phyloP scores from a whole-genome alignment of 2,113 vertebrate species.

The Muntiacus muntjak region DNA sequence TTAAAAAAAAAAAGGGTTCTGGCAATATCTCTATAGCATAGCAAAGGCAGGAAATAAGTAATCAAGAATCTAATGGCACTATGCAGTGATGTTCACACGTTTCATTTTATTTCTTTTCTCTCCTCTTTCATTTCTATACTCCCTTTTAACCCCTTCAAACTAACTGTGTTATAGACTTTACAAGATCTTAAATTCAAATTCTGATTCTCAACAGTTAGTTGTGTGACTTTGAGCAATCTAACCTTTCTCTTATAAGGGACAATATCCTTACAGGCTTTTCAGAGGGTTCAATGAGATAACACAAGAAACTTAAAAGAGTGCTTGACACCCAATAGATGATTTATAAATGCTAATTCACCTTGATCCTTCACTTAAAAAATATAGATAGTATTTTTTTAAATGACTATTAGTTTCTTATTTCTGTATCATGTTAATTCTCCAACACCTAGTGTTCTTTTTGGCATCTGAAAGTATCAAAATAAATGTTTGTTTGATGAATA shows the following conservation, averaged over 20 bases:
- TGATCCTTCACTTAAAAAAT: not conserved
- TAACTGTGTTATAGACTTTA: not conserved
- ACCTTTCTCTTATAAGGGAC: not conserved
- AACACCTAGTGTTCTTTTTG: not conserved
- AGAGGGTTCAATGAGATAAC: not conserved
- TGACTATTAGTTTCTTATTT: slow-evolving; percentile 4
- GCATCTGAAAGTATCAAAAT: not conserved
- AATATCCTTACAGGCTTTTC: not conserved
- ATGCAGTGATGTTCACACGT: not conserved
- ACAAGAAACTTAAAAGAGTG: not conserved
- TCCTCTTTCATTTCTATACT: not conserved
- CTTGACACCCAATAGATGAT: not conserved
- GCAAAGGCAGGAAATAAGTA: slow-evolving; percentile 14
- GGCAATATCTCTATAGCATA: not conserved
- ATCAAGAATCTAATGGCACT: not conserved
- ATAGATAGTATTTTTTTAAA: not conserved
- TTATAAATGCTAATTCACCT: slow-evolving; percentile 6
- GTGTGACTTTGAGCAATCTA: not conserved
- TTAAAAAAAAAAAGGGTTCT: not conserved
- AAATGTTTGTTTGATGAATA: not conserved
- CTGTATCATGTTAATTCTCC: not conserved
- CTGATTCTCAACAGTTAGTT: not conserved
- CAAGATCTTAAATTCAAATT: slow-evolving; percentile 23
- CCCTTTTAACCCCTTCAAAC: not conserved
- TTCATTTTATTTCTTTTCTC: not conserved